Evolutionary conservation across 2,113 vertebrate genomes (phyloP).

Genomic region (Oncorhynchus keta): DNA sequence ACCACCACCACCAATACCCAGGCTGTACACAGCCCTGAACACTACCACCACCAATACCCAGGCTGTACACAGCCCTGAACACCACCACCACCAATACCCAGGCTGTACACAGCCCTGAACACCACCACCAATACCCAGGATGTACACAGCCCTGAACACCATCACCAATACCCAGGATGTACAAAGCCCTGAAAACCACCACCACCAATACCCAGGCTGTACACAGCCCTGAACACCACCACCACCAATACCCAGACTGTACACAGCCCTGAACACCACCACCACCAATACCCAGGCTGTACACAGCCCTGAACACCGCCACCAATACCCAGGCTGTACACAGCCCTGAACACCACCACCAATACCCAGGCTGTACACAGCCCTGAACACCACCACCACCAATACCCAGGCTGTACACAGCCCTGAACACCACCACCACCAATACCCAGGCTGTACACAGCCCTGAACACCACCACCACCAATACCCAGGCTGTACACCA

Average conservation of each 20-base stretch:
- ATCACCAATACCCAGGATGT: too few species aligned
- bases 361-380: too few species aligned
- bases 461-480: too few species aligned
- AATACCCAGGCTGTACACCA: neutral
- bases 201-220: too few species aligned
- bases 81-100: too few species aligned
- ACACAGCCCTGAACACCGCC: neutral
- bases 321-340: slow-evolving; percentile 25
- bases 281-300: too few species aligned
- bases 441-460: too few species aligned
- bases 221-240: too few species aligned
- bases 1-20: too few species aligned
- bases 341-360: neutral
- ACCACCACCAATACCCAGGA: slow-evolving; percentile 31
- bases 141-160: neutral
- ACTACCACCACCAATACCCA: too few species aligned
- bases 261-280: neutral
- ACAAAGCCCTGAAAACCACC: neutral
- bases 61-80: too few species aligned
- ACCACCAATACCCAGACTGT: too few species aligned
- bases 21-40: neutral
- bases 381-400: neutral
- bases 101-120: neutral
- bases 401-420: slow-evolving; percentile 27
- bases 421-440: neutral